These are phyloP conservation scores for Pandion haliaetus DNA, from an alignment of 2,113 vertebrate species.

Conservation along the genomic window DNA sequence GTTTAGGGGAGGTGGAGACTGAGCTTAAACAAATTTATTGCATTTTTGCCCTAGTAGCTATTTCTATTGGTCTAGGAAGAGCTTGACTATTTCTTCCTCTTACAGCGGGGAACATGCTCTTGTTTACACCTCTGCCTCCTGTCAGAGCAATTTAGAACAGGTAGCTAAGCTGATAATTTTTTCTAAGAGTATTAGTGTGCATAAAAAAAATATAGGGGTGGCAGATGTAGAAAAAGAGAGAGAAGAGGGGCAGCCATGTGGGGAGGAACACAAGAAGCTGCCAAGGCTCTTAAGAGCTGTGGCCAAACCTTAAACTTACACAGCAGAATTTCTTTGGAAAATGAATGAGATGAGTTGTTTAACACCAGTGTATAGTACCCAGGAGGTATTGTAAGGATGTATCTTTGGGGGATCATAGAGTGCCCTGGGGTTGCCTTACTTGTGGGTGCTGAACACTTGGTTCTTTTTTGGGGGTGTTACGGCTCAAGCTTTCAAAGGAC, in stretches of 20 bases:
- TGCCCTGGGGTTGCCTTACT: neutral
- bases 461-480: neutral
- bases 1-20: neutral
- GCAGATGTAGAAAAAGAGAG: neutral
- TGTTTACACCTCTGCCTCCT: neutral
- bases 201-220: neutral
- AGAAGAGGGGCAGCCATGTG: neutral
- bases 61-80: neutral
- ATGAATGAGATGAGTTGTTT: neutral
- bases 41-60: neutral
- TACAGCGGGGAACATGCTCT: neutral
- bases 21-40: neutral
- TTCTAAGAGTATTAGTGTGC: neutral
- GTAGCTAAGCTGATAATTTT: neutral
- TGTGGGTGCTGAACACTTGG: neutral
- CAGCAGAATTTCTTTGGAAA: neutral
- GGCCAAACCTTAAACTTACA: neutral
- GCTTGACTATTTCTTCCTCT: neutral
- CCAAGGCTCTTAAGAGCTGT: neutral
- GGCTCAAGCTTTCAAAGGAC: neutral
- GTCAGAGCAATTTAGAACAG: neutral
- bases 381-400: neutral
- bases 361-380: neutral
- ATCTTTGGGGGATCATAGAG: neutral
- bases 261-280: neutral